Conservation (phyloP, 1,140 invertebrate genomes). For the Platyscapa corneri region DNA sequence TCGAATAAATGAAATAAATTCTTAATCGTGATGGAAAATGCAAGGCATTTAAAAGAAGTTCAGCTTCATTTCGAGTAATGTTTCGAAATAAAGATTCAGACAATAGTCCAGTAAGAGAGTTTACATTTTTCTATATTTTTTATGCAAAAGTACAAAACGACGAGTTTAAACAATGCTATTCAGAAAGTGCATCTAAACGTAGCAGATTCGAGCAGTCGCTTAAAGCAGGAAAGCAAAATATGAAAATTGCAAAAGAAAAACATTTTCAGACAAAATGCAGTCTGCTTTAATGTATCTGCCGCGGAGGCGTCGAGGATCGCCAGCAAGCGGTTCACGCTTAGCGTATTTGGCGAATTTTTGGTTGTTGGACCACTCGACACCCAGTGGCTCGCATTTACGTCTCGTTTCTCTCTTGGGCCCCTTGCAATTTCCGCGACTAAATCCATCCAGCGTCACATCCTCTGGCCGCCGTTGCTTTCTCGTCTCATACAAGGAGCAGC, state of each 20-base stretch:
- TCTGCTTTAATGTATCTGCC: background rate
- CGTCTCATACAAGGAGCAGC: background rate
- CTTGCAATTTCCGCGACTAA: conserved; percentile 31
- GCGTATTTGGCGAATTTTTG: background rate
- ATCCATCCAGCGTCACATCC: conserved; percentile 7
- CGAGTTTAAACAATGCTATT: too few relatives aligned
- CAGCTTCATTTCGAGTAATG: too few relatives aligned
- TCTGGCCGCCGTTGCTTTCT: background rate
- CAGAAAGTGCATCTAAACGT: background rate
- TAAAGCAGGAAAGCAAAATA: background rate
- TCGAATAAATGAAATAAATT: too few relatives aligned
- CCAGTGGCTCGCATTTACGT: background rate
- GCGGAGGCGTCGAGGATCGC: background rate
- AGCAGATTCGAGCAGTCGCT: background rate
- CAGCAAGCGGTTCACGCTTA: background rate
- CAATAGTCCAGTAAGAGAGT: too few relatives aligned
- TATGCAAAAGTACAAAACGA: too few relatives aligned
- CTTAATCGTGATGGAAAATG: too few relatives aligned
- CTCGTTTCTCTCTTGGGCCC: background rate
- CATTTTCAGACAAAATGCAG: background rate
- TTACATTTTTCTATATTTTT: too few relatives aligned
- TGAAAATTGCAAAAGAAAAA: background rate
- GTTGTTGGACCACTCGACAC: background rate
- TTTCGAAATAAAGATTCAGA: too few relatives aligned
- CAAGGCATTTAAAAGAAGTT: too few relatives aligned